These are phyloP conservation scores for Vidua chalybeata DNA, from an alignment of 2,113 vertebrate genomes.

Conservation along the genomic window DNA sequence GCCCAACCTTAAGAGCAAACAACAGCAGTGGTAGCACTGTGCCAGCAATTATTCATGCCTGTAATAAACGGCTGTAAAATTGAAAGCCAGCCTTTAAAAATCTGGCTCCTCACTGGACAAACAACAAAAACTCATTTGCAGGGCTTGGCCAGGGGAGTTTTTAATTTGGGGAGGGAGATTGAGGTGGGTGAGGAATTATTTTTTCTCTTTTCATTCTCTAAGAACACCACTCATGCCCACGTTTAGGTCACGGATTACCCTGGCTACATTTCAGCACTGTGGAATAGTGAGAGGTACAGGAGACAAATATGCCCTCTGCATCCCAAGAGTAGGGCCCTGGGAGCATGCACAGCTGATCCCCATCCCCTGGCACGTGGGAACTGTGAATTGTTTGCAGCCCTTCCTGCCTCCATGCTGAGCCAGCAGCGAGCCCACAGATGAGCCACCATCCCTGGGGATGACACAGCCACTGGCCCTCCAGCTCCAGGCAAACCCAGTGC, in stretches of 20 bases:
- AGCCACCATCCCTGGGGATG: not conserved
- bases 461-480: not conserved
- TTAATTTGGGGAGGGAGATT: not conserved
- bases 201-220: not conserved
- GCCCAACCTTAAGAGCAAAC: conserved; percentile 53
- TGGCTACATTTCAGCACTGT: not conserved
- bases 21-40: conserved; percentile 26
- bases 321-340: not conserved
- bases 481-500: rapidly evolving
- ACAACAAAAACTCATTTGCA: not conserved
- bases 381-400: not conserved
- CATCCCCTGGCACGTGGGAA: not conserved
- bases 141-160: not conserved
- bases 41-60: conserved; percentile 67
- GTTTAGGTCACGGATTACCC: not conserved
- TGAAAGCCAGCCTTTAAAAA: conserved; percentile 35
- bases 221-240: not conserved
- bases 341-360: not conserved
- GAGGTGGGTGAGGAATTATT: not conserved
- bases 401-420: not conserved
- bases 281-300: not conserved
- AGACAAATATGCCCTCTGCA: not conserved
- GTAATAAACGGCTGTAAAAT: conserved; percentile 28
- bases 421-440: not conserved
- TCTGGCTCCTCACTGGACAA: not conserved